Base-by-base conservation (phyloP, 2,888 invertebrate species). In the Megastigmus dorsalis region DNA sequence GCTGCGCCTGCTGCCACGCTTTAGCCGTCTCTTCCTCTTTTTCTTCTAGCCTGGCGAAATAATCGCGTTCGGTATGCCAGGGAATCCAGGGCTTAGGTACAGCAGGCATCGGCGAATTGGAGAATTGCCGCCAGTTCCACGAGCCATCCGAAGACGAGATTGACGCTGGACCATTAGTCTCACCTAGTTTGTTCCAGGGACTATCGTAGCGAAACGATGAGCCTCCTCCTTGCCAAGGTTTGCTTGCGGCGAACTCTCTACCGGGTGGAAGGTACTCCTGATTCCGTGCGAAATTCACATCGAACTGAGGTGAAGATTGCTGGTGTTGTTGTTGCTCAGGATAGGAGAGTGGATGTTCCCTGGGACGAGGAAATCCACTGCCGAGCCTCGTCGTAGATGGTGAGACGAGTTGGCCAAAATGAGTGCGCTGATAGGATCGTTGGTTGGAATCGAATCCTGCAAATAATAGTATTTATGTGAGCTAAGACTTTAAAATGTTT, bases 161-260 rank as follows among this genome's bases (percentile, higher is more conserved):
- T n/a, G 4, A 18, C n/a, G 38, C 7, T 38, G 43, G 30, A 9
- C n/a, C n/a, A n/a, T n/a, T n/a, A n/a, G n/a, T n/a, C n/a, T 43
- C 48, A 43, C 2, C 69, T 15, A 38, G 7, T 5, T 57, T 23
- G 5, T 20, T 80, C 84, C 82, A 82, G 0, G 79, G 75, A 15
- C 78, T 72, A 6, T 60, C 60, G 60, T 81, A 30, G 10, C 52
- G 18, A 20, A 81, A 20, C 79, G 79, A 2, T 79, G 20, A 43
- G 80, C 80, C n/a, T n/a, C n/a, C n/a, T n/a, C n/a, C n/a, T 4
- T 80, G 81, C 82, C 84, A 82, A 33, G 78, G 79, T 23, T 79
- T 81, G 57, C 78, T 81, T 5, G 77, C 70, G 3, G 79, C 78
- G 69, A 78, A 83, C 1, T 84, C 80, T 0, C 79, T 74, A 3